phyloP scores from a whole-genome alignment of 2,113 vertebrate genomes.

The Pyrgilauda ruficollis region DNA sequence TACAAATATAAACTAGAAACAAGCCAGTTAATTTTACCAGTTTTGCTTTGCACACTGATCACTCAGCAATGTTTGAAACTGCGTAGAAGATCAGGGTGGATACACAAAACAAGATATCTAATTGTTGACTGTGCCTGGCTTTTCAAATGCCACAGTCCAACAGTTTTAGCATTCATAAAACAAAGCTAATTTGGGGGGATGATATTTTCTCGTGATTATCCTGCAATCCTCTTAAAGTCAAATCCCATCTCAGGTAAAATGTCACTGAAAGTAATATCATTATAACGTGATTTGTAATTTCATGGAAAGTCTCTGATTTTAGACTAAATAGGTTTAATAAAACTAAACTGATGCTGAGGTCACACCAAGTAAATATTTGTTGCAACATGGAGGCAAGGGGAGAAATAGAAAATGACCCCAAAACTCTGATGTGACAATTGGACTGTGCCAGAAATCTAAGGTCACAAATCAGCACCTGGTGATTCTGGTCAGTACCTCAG shows the following conservation, averaged over 20 bases:
- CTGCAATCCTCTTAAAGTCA: constrained; percentile 12
- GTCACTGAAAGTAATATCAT: constrained; percentile 29
- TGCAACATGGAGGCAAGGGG: neutral
- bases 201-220: constrained; percentile 44
- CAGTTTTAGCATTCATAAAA: neutral
- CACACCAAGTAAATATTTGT: neutral
- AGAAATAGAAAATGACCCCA: neutral
- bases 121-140: neutral
- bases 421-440: neutral
- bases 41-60: neutral
- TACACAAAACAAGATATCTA: neutral
- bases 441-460: neutral
- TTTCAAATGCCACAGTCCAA: neutral
- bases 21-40: neutral
- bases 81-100: neutral
- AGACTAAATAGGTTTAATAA: neutral
- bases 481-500: neutral
- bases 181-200: constrained; percentile 23
- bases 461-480: neutral
- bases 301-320: neutral
- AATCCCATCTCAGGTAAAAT: constrained; percentile 36
- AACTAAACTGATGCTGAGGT: neutral
- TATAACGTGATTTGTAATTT: neutral
- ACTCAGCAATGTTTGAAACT: neutral
- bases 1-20: neutral